Evolutionary conservation across 2,797 vertebrate species (phyloP), one percentile per base, ranked within the genome.

Genomic region (Ambastaia sidthimunki): DNA sequence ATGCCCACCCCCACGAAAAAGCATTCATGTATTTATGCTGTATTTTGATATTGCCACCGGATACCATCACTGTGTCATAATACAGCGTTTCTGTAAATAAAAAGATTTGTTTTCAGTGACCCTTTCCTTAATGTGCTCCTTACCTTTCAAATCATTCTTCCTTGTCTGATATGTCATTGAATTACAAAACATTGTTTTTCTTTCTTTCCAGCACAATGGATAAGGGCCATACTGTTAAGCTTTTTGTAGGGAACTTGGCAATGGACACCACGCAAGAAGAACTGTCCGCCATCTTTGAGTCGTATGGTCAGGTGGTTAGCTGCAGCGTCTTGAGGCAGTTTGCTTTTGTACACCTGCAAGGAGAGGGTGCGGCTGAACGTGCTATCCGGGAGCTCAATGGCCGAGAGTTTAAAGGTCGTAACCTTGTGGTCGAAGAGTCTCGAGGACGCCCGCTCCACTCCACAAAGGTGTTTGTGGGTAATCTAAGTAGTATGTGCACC

Each of bases 391-490:
- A 96, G 87, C 94, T 98, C 84, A 97, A 96, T 79, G 97, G 97
- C 1, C 92, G 96, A 55, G 96, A 97, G 83, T 95, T 98, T 9
- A 95, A 96, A 48, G 97, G 97, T 1, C 94, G 96, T 7, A 96
- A 96, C 80, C 88, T 99, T 86, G 96, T 97, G 86, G 97, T 99
- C 69, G 97, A 98, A 89, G 96, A 97, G 81, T 98, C 97, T 1
- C 91, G 97, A 73, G 96, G 97, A 0, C 88, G 97, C 73, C 97
- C 97, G 34, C 85, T 97, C 63, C 96, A 98, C 92, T 98, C 97
- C 83, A 98, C 97, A 84, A 99, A 99, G 91, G 96, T 99, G 86
- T 99, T 98, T 90, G 96, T 99, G 85, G 98, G 97, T 19, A 99
- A 98, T 84, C 95, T 99, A 74, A 97, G 96, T 6, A 95, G 96